Conservation (phyloP, 2,113 vertebrate species). For the Rhadina sibilatrix region DNA sequence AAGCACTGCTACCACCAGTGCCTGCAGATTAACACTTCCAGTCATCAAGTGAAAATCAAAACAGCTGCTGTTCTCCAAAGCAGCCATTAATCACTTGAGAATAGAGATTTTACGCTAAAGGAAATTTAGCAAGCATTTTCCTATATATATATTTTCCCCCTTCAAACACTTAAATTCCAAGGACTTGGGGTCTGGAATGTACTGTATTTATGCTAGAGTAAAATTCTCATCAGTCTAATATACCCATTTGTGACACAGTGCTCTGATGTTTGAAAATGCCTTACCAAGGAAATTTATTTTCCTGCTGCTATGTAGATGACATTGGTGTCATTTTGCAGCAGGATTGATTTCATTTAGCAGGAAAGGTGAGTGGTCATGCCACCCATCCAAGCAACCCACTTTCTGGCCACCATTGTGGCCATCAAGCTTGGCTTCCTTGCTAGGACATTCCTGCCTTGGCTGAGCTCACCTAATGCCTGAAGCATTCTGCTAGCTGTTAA, state of each 20-base stretch:
- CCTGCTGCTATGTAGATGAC: background rate
- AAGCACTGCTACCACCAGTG: background rate
- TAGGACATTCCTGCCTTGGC: background rate
- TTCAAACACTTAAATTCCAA: background rate
- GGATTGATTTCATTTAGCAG: background rate
- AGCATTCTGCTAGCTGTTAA: background rate
- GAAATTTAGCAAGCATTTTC: background rate
- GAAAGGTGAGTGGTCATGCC: background rate
- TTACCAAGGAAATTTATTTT: background rate
- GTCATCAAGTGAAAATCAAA: background rate
- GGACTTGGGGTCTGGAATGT: background rate
- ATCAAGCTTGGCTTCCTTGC: background rate
- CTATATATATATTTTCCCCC: too few relatives aligned
- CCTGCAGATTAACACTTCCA: constrained; percentile 12
- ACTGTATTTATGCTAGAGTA: background rate
- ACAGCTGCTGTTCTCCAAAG: background rate
- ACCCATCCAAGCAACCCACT: background rate
- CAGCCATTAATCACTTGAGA: background rate
- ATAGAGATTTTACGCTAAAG: background rate
- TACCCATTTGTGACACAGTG: background rate
- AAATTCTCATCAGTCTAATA: background rate
- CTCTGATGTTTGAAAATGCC: background rate
- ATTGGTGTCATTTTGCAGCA: background rate
- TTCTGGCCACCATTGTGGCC: background rate
- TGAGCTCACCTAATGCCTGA: background rate